A percentile compares a stretch with the other conserved stretches of the same genome.
Conservation (phyloP, 2,113 vertebrate genomes). For the Vombatus ursinus region DNA sequence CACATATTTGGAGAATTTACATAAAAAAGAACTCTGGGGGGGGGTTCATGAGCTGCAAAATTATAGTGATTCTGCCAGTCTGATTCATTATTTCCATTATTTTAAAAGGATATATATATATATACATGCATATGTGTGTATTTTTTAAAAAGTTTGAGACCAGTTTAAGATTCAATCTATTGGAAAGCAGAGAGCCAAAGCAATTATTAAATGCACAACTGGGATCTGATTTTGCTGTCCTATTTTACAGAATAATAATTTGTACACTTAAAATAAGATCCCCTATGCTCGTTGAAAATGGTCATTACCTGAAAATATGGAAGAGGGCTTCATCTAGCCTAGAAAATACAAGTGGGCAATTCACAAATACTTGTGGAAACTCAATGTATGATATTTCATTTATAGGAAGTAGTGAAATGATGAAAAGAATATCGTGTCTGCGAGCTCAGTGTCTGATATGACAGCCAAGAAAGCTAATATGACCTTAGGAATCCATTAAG, state of each 20-base stretch:
- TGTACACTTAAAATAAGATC: constrained; percentile 19
- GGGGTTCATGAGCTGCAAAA: constrained; percentile 34
- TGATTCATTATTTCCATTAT: constrained; percentile 49
- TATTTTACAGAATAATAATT: not conserved
- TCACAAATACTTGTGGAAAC: constrained; percentile 9
- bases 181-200: not conserved
- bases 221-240: not conserved
- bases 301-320: not conserved
- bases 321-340: not conserved
- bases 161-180: not conserved
- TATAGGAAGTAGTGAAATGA: not conserved
- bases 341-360: not conserved
- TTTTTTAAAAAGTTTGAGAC: not conserved
- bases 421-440: not conserved
- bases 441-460: not conserved
- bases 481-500: not conserved
- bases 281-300: not conserved
- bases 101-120: no score
- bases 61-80: constrained; percentile 2
- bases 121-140: not conserved
- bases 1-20: not conserved
- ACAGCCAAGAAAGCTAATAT: not conserved
- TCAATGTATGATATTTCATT: not conserved
- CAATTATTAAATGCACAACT: not conserved
- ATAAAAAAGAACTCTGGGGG: not conserved